Percentiles rank a stretch among this genome's conserved stretches.
phyloP scores from a whole-genome alignment of 2,888 invertebrate genomes.

The Oscheius sp. region DNA sequence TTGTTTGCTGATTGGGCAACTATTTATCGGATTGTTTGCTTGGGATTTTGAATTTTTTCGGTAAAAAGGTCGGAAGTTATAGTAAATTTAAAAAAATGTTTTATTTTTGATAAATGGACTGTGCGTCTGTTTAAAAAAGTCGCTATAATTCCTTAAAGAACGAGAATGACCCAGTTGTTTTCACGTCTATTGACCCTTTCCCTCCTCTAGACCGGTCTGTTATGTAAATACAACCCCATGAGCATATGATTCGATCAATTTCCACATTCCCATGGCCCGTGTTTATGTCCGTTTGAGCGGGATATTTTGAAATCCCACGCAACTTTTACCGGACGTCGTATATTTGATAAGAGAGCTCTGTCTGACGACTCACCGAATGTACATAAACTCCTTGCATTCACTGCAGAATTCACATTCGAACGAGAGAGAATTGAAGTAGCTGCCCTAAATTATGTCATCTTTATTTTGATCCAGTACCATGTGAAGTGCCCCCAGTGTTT shows the following conservation, averaged over 20 bases:
- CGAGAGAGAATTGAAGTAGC: constrained; percentile 37
- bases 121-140: no score
- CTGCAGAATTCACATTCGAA: constrained; percentile 47
- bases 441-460: constrained; percentile 33
- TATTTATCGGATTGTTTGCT: neutral
- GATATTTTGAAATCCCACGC: neutral
- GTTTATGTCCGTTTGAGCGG: neutral
- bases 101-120: no score
- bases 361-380: constrained; percentile 42
- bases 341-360: neutral
- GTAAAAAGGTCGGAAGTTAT: no score
- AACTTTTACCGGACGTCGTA: neutral
- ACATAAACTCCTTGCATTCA: constrained; percentile 51
- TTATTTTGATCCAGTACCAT: no score
- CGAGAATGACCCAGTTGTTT: neutral
- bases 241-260: no score
- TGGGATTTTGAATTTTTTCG: neutral
- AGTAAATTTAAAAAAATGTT: no score
- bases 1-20: neutral
- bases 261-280: no score
- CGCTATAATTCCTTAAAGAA: neutral
- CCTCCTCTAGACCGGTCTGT: no score
- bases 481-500: neutral
- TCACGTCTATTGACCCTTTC: no score
- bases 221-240: no score